Evolutionary conservation across 2,113 vertebrate species (phyloP).

Genomic region (Grantiella picta): DNA sequence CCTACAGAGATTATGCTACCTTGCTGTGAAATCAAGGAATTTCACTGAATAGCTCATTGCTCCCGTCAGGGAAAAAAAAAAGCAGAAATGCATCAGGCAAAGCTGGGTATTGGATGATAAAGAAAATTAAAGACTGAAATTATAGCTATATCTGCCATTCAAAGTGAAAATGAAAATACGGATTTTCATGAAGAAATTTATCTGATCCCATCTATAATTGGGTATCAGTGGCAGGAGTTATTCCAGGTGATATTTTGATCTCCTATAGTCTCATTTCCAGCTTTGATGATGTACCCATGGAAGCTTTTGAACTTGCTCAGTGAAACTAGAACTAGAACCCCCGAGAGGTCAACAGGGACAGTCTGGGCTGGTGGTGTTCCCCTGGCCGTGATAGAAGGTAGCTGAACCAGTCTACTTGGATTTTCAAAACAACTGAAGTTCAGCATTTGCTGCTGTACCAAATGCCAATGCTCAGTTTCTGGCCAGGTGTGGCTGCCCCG

Average conservation of each 20-base stretch:
- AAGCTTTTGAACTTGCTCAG: not conserved
- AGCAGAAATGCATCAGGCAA: not conserved
- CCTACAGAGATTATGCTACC: not conserved
- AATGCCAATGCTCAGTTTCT: too few species aligned
- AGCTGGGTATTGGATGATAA: not conserved
- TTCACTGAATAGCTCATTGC: not conserved
- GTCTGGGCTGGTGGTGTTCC: not conserved
- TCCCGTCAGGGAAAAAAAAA: not conserved
- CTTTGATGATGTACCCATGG: not conserved
- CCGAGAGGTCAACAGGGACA: fast-evolving
- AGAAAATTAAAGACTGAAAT: not conserved
- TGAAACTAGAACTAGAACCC: not conserved
- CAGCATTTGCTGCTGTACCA: not conserved
- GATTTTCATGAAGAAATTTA: not conserved
- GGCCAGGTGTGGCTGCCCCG: too few species aligned
- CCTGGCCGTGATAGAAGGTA: fast-evolving
- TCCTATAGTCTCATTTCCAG: not conserved
- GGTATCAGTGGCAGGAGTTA: not conserved
- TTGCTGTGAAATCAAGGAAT: not conserved
- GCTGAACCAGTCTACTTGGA: too few species aligned
- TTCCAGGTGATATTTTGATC: not conserved
- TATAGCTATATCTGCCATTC: not conserved
- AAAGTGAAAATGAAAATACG: not conserved
- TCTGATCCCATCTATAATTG: not conserved
- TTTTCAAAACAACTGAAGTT: not conserved